Conservation (phyloP, 2,888 invertebrate genomes). For the Toxonevra muliebris region DNA sequence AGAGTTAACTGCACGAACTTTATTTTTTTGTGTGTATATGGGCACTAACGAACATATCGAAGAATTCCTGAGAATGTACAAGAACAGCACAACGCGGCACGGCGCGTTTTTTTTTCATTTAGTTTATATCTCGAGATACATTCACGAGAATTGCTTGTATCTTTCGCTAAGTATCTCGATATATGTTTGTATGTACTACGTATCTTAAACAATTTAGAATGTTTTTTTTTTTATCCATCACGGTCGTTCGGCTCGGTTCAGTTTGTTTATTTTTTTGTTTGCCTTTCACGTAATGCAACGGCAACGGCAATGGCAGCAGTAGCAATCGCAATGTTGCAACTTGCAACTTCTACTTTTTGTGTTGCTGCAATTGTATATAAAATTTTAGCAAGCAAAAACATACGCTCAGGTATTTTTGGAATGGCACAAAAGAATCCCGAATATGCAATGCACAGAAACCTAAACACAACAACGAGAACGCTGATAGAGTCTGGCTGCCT, state of each 20-base stretch:
- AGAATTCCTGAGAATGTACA: too few species aligned
- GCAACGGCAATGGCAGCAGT: not conserved
- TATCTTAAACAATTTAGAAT: not conserved
- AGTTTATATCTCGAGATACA: too few species aligned
- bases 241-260: slow-evolving; percentile 17
- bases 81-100: too few species aligned
- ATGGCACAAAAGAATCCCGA: slow-evolving; percentile 94
- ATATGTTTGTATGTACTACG: too few species aligned
- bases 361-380: not conserved
- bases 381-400: not conserved
- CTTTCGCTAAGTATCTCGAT: too few species aligned
- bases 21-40: too few species aligned
- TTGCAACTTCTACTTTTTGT: slow-evolving; percentile 21
- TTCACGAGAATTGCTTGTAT: too few species aligned
- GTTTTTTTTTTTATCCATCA: not conserved
- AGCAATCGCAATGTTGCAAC: slow-evolving; percentile 4
- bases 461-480: not conserved
- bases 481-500: not conserved
- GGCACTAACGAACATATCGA: too few species aligned
- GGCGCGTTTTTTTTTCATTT: too few species aligned
- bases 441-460: slow-evolving; percentile 66
- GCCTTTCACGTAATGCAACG: not conserved
- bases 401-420: slow-evolving; percentile 82
- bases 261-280: too few species aligned
- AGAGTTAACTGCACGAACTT: too few species aligned